Evolutionary conservation across 2,888 invertebrate genomes (phyloP).

Genomic region (Mythimna ferrago): DNA sequence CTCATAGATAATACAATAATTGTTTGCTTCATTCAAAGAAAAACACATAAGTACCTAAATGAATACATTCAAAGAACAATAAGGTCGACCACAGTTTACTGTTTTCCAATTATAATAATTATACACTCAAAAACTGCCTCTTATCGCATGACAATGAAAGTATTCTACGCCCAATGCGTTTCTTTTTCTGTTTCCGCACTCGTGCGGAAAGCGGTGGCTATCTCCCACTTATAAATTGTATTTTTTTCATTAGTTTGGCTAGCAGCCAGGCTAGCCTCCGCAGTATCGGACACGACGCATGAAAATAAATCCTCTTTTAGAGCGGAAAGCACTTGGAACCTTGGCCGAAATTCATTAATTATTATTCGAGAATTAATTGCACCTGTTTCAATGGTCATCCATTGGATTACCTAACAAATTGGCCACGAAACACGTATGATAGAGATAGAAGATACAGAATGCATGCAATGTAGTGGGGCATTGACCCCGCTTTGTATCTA

Average conservation of each 20-base stretch:
- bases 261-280: no score
- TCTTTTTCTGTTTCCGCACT: slow-evolving; percentile 2
- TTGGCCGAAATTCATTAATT: slow-evolving; percentile 51
- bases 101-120: neutral
- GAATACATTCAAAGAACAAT: neutral
- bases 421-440: slow-evolving; percentile 24
- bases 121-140: neutral
- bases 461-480: slow-evolving; percentile 47
- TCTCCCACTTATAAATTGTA: no score
- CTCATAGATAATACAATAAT: no score
- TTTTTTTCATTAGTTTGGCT: no score
- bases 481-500: slow-evolving; percentile 65
- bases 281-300: neutral
- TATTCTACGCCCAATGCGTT: neutral
- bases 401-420: slow-evolving; percentile 39
- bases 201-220: neutral
- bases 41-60: neutral
- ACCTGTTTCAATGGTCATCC: slow-evolving; percentile 34
- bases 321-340: slow-evolving; percentile 45
- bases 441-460: slow-evolving; percentile 28
- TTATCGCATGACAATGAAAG: neutral
- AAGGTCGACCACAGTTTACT: neutral
- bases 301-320: neutral
- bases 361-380: slow-evolving; percentile 48
- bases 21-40: neutral